phyloP scores from a whole-genome alignment of 2,797 vertebrate species.

The Rhinatrema bivittatum region DNA sequence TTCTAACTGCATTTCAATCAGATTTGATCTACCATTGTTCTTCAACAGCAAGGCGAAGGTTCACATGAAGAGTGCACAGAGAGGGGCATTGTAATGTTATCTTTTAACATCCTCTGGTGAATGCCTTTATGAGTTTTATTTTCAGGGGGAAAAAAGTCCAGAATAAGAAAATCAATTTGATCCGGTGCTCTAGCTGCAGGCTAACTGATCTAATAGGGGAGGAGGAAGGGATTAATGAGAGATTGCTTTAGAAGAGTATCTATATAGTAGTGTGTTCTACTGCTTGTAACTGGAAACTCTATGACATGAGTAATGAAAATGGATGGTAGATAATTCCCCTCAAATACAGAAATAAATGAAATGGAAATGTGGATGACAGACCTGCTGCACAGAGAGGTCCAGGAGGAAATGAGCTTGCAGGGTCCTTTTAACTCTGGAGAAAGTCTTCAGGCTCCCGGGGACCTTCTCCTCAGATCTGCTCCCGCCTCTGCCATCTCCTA shows the following conservation, averaged over 20 bases:
- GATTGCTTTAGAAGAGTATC: conserved; percentile 1
- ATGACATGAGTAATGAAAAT: conserved; percentile 8
- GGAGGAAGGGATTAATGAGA: conserved; percentile 1
- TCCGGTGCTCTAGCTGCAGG: background rate
- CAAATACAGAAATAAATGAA: conserved; percentile 11
- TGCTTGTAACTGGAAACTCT: conserved; percentile 6
- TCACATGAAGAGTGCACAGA: background rate
- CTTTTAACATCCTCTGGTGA: background rate
- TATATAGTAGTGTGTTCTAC: conserved; percentile 12
- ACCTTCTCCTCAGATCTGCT: too few species aligned
- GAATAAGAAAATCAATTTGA: conserved; percentile 12
- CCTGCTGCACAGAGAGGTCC: too few species aligned
- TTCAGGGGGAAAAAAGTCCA: too few species aligned
- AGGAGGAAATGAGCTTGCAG: too few species aligned
- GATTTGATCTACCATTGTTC: background rate
- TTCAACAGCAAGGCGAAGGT: background rate
- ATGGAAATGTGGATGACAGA: conserved; percentile 10
- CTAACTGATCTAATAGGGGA: background rate
- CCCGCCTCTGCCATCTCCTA: too few species aligned
- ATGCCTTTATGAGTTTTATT: background rate
- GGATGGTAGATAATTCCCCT: conserved; percentile 6
- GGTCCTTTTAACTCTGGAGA: too few species aligned
- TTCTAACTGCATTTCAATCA: background rate
- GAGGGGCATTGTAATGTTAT: too few species aligned
- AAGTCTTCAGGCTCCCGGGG: too few species aligned